Conservation (phyloP, 2,888 invertebrate genomes). For the Cephus rjabovi region DNA sequence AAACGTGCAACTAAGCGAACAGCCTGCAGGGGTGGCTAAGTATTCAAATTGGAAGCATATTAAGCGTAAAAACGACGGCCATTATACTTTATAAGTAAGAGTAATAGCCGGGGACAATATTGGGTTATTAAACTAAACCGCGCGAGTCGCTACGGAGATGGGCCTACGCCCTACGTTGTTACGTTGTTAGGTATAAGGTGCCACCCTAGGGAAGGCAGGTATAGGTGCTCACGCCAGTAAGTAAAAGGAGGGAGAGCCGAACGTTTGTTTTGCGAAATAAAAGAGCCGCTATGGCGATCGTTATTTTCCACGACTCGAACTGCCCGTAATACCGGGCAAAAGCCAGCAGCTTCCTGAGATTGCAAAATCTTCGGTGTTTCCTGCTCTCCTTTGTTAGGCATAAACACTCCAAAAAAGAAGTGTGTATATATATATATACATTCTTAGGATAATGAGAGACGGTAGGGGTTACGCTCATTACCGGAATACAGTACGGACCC, state of each 20-base stretch:
- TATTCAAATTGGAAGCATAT: conserved; percentile 44
- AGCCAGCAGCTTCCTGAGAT: not conserved
- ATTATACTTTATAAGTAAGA: conserved; percentile 47
- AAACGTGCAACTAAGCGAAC: conserved; percentile 14
- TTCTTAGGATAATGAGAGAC: too few relatives aligned
- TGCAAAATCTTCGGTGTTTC: too few relatives aligned
- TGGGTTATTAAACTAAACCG: conserved; percentile 44
- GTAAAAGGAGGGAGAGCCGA: conserved; percentile 19
- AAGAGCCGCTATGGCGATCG: conserved; percentile 2
- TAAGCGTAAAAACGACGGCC: conserved; percentile 38
- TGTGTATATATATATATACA: too few relatives aligned
- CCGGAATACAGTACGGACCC: too few relatives aligned
- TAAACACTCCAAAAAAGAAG: too few relatives aligned
- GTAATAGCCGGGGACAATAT: conserved; percentile 41
- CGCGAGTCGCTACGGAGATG: conserved; percentile 27
- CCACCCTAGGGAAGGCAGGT: not conserved
- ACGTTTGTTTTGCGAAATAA: conserved; percentile 7
- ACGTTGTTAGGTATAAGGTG: too few relatives aligned
- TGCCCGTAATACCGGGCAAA: not conserved
- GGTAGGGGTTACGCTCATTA: too few relatives aligned
- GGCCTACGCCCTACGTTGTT: not conserved
- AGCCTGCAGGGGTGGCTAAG: conserved; percentile 18
- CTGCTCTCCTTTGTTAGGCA: too few relatives aligned
- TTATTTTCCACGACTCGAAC: not conserved
- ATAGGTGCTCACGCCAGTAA: conserved; percentile 18